These are phyloP conservation scores for Pyrrhia umbra DNA, from an alignment of 2,888 invertebrate species.

Conservation along the genomic window DNA sequence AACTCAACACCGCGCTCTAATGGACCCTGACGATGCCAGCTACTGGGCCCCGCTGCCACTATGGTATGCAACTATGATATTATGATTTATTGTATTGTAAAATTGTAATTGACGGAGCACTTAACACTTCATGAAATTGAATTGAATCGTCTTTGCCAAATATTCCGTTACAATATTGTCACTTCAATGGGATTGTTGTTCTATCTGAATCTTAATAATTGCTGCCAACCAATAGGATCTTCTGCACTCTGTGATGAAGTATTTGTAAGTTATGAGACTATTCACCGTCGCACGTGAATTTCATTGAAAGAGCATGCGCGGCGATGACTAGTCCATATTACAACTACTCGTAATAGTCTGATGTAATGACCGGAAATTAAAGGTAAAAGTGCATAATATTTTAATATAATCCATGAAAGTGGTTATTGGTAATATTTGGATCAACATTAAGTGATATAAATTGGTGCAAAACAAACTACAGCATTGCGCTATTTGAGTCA, in stretches of 20 bases:
- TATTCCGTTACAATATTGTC: background rate
- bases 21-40: slow-evolving; percentile 74
- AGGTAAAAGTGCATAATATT: background rate
- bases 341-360: slow-evolving; percentile 56
- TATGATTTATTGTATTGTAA: slow-evolving; percentile 50
- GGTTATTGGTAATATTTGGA: background rate
- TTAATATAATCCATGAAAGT: background rate
- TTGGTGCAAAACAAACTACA: slow-evolving; percentile 5
- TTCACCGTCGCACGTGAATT: slow-evolving; percentile 22
- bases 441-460: background rate
- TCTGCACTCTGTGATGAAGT: slow-evolving; percentile 25
- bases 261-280: slow-evolving; percentile 28
- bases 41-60: slow-evolving; percentile 53
- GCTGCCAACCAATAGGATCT: background rate
- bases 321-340: slow-evolving; percentile 58
- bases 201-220: background rate
- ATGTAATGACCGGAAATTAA: slow-evolving; percentile 55
- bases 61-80: slow-evolving; percentile 56
- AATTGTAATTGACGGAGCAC: slow-evolving; percentile 10
- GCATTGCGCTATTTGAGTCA: slow-evolving; percentile 11
- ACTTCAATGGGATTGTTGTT: slow-evolving; percentile 13
- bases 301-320: slow-evolving; percentile 66
- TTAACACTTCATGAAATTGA: slow-evolving; percentile 21
- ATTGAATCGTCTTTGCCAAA: slow-evolving; percentile 21
- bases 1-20: slow-evolving; percentile 80